These are phyloP conservation scores for Fratercula arctica DNA, from an alignment of 2,797 vertebrate species.

Conservation along the genomic window DNA sequence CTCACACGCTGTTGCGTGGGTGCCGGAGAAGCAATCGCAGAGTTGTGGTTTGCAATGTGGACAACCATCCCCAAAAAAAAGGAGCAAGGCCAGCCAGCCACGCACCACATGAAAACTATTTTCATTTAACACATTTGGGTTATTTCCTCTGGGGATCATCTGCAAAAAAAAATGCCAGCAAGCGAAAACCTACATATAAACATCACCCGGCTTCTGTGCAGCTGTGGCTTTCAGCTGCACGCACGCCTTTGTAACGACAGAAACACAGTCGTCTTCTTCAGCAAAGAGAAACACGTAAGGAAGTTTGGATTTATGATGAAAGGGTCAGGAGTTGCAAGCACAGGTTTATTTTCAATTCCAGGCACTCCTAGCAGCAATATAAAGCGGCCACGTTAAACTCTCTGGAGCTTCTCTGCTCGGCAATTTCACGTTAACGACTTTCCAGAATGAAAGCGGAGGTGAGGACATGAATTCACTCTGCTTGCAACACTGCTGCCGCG, in stretches of 20 bases:
- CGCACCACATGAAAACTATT: background rate
- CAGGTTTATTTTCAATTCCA: constrained; percentile 71
- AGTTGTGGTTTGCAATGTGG: background rate
- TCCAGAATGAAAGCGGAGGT: constrained; percentile 30
- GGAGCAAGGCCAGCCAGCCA: background rate
- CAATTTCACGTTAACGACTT: constrained; percentile 48
- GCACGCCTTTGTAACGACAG: background rate
- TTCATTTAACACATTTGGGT: constrained; percentile 1
- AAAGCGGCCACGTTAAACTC: constrained; percentile 55
- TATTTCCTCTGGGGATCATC: constrained; percentile 2
- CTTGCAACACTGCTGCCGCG: background rate
- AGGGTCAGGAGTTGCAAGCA: constrained; percentile 58
- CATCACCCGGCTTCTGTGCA: background rate
- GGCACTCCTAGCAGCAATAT: constrained; percentile 57
- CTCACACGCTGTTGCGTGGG: background rate
- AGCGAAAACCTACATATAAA: constrained; percentile 21
- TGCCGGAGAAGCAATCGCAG: background rate
- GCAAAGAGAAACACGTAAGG: constrained; percentile 21
- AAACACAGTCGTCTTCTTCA: constrained; percentile 22
- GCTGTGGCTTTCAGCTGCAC: constrained; percentile 24
- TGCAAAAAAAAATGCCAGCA: background rate
- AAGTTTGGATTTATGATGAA: constrained; percentile 64
- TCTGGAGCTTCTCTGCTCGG: constrained; percentile 52
- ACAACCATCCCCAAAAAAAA: background rate
- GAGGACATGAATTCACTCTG: constrained; percentile 2